phyloP scores from a whole-genome alignment of 1,140 invertebrate genomes.

The Panulirus ornatus region DNA sequence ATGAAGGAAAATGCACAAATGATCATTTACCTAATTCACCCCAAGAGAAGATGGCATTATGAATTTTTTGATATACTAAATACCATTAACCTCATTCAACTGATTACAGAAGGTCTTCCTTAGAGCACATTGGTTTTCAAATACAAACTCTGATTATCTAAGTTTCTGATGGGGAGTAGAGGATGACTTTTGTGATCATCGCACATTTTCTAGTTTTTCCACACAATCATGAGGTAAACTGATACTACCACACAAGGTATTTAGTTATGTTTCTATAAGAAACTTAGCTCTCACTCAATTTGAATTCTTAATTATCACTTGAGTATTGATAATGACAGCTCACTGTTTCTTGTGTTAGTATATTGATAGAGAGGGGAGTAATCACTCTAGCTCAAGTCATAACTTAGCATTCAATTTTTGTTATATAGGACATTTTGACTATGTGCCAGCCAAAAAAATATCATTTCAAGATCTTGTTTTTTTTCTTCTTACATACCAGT shows the following conservation, averaged over 20 bases:
- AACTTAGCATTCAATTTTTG: neutral
- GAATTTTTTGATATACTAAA: neutral
- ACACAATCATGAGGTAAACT: neutral
- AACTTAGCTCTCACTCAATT: slow-evolving; percentile 10
- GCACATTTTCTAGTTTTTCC: slow-evolving; percentile 4
- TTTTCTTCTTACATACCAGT: neutral
- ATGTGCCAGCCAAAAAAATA: neutral
- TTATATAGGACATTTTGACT: neutral
- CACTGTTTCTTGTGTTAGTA: neutral
- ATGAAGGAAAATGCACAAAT: slow-evolving; percentile 53
- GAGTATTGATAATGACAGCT: neutral
- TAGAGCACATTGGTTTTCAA: neutral
- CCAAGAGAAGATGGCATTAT: neutral
- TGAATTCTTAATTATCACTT: slow-evolving; percentile 30
- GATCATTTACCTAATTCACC: slow-evolving; percentile 7
- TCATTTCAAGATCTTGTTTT: neutral
- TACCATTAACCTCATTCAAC: neutral
- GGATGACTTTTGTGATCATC: slow-evolving; percentile 24
- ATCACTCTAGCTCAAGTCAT: slow-evolving; percentile 22
- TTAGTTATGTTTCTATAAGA: neutral
- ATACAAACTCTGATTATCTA: neutral
- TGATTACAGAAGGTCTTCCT: neutral
- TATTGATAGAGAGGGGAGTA: neutral
- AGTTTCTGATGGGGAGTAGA: slow-evolving; percentile 20
- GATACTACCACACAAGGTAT: slow-evolving; percentile 2